These are phyloP conservation scores for Apodemus speciosus DNA, from an alignment of 2,113 vertebrate genomes.

Conservation along the genomic window DNA sequence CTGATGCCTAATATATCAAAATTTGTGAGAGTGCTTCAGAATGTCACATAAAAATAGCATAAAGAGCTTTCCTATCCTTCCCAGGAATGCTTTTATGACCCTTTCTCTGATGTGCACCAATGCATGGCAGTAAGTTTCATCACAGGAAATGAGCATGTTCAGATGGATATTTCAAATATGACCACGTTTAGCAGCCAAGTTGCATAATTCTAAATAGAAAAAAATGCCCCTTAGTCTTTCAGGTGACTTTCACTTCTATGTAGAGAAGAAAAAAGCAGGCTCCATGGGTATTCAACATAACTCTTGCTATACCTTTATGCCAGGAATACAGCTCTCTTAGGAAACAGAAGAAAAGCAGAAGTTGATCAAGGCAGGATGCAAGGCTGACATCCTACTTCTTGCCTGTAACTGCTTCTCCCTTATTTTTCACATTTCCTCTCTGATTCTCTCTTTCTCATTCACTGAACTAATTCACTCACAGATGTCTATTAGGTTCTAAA, in stretches of 20 bases:
- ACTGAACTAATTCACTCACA: background rate
- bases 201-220: background rate
- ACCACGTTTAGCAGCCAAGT: background rate
- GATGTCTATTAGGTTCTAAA: background rate
- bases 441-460: background rate
- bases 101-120: background rate
- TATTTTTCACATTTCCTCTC: background rate
- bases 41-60: background rate
- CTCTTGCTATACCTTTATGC: background rate
- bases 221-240: background rate
- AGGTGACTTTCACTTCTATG: background rate
- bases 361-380: background rate
- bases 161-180: background rate
- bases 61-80: background rate
- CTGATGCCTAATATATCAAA: slow-evolving; percentile 27
- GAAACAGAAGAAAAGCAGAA: background rate
- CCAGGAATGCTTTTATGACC: background rate
- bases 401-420: background rate
- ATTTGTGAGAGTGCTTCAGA: slow-evolving; percentile 7
- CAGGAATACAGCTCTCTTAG: background rate
- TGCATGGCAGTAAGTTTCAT: background rate
- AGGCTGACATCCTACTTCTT: background rate
- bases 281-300: too few species aligned
- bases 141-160: slow-evolving; percentile 32
- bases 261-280: too few species aligned